A percentile compares a stretch with the other conserved stretches of the same genome.
These are phyloP conservation scores for Halocynthia roretzi DNA, from an alignment of 23 tunicate species.

Conservation along the genomic window DNA sequence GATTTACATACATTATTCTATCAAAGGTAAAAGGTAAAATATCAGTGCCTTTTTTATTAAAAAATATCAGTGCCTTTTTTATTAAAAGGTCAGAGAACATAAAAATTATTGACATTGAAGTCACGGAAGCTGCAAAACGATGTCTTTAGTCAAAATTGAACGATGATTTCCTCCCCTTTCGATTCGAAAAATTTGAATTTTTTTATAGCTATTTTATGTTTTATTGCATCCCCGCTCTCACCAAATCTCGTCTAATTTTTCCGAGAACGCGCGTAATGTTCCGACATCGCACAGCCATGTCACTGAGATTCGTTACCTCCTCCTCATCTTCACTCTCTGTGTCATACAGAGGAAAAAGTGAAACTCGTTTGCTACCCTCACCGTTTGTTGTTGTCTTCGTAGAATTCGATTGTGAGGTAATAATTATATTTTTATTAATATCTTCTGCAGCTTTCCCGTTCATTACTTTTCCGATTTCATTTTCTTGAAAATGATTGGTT, in stretches of 20 bases:
- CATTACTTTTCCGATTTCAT: background rate
- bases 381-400: background rate
- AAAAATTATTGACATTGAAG: no score
- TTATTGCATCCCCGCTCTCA: constrained; percentile 10
- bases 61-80: no score
- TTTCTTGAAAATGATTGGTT: no score
- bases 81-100: no score
- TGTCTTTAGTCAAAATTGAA: no score
- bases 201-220: no score
- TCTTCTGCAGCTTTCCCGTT: background rate
- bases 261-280: constrained; percentile 38
- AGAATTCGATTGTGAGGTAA: background rate
- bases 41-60: no score
- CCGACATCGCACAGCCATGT: constrained; percentile 27
- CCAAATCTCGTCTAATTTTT: constrained; percentile 66
- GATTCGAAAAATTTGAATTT: no score
- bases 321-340: constrained; percentile 1
- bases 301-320: background rate
- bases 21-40: no score
- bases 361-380: background rate
- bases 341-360: background rate
- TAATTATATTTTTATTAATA: background rate
- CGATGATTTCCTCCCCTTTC: no score
- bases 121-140: no score
- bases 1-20: no score